Conservation (phyloP, 1,140 invertebrate genomes). For the Drosophila nannoptera region DNA sequence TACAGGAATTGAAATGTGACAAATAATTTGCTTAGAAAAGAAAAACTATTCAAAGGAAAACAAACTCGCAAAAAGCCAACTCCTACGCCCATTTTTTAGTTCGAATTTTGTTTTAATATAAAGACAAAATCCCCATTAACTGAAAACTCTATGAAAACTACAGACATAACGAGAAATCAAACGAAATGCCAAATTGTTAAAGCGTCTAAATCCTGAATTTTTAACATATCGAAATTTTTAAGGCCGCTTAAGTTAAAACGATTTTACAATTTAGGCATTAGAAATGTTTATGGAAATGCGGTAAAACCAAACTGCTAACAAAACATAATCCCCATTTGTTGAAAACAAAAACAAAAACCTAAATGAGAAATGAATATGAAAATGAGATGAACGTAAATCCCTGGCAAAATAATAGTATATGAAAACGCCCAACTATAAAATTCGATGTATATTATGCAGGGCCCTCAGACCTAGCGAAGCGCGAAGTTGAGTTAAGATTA, state of each 20-base stretch:
- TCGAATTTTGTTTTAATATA: conserved; percentile 11
- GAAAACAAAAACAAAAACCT: conserved; percentile 40
- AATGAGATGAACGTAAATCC: conserved; percentile 6
- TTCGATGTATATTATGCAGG: conserved; percentile 24
- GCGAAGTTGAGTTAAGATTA: conserved; percentile 47
- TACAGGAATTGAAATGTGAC: conserved; percentile 72
- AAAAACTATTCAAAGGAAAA: conserved; percentile 32
- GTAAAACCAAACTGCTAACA: conserved; percentile 42
- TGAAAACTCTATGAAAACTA: conserved; percentile 14
- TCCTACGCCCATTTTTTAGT: conserved; percentile 14
- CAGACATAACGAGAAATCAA: conserved; percentile 29
- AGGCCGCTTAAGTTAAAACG: conserved; percentile 56
- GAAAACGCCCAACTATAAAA: conserved; percentile 28
- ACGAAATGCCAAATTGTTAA: conserved; percentile 72
- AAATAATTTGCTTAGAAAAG: conserved; percentile 61
- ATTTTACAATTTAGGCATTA: conserved; percentile 74
- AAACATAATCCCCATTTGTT: conserved; percentile 58
- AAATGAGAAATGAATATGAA: conserved; percentile 20
- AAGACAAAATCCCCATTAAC: conserved; percentile 15
- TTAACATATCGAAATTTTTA: conserved; percentile 76
- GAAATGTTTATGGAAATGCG: conserved; percentile 41
- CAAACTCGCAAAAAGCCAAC: conserved; percentile 53
- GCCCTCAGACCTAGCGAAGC: conserved; percentile 20
- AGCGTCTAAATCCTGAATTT: conserved; percentile 68
- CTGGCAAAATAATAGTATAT: conserved; percentile 4